Evolutionary conservation across 2,888 invertebrate genomes (phyloP).

Genomic region (Tiliacea citrago): DNA sequence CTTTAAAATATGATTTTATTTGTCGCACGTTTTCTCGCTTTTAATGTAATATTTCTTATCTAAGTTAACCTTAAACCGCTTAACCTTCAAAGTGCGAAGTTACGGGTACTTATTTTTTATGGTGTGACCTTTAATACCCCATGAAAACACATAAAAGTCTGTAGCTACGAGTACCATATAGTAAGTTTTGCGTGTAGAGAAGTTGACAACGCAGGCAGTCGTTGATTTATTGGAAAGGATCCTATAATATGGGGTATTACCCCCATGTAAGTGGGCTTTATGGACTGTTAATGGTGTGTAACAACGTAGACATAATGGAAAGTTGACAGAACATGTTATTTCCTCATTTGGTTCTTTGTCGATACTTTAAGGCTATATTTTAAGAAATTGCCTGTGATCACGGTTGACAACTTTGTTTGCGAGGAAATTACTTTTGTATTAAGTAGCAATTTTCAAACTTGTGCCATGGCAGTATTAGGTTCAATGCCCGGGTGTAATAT

Average conservation of each 20-base stretch:
- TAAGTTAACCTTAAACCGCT: conserved; percentile 50
- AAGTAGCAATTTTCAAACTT: conserved; percentile 23
- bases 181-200: conserved; percentile 46
- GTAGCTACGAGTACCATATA: conserved; percentile 36
- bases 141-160: conserved; percentile 64
- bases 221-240: conserved; percentile 52
- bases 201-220: conserved; percentile 60
- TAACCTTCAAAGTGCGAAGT: conserved; percentile 57
- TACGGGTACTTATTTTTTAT: conserved; percentile 68
- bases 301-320: conserved; percentile 28
- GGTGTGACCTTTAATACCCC: conserved; percentile 65
- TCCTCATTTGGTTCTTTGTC: conserved; percentile 29
- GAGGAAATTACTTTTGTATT: conserved; percentile 20
- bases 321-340: conserved; percentile 38
- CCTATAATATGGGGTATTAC: conserved; percentile 24
- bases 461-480: neutral
- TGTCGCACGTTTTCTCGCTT: conserved; percentile 18
- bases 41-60: conserved; percentile 46
- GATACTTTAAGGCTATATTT: conserved; percentile 8
- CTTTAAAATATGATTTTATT: conserved; percentile 26
- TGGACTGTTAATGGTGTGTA: conserved; percentile 43
- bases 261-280: conserved; percentile 36
- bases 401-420: conserved; percentile 19
- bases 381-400: conserved; percentile 20
- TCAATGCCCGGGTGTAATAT: neutral